phyloP scores from a whole-genome alignment of 2,113 vertebrate species.

The Myanophis thanlyinensis region DNA sequence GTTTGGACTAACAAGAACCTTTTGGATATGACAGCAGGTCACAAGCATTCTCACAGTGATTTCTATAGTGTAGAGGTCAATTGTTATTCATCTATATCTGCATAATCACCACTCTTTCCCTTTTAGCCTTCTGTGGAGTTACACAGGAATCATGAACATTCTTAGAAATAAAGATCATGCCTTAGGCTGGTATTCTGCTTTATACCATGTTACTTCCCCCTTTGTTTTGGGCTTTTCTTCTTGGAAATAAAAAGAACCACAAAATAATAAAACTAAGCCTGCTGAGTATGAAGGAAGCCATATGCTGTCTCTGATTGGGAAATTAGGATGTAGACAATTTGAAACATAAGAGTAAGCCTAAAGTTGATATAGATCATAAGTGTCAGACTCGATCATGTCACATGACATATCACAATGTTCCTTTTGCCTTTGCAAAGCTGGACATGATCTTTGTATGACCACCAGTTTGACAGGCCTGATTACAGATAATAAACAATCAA shows the following conservation, averaged over 20 bases:
- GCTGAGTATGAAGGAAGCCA: neutral
- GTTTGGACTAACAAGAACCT: neutral
- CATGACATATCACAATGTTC: no score
- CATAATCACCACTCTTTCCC: neutral
- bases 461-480: no score
- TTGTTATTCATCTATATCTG: neutral
- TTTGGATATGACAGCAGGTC: neutral
- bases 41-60: neutral
- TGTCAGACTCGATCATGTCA: no score
- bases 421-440: no score
- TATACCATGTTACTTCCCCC: neutral
- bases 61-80: neutral
- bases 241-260: neutral
- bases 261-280: neutral
- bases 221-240: neutral
- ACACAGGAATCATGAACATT: neutral
- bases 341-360: neutral
- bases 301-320: neutral
- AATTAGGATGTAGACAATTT: neutral
- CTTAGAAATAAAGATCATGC: neutral
- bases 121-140: neutral
- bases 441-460: no score
- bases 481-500: neutral
- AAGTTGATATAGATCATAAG: neutral
- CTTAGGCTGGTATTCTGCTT: neutral